A percentile compares a stretch with the other conserved stretches of the same genome.
Evolutionary conservation across 2,113 vertebrate species (phyloP).

Genomic region (Pomatorhinus ruficollis): DNA sequence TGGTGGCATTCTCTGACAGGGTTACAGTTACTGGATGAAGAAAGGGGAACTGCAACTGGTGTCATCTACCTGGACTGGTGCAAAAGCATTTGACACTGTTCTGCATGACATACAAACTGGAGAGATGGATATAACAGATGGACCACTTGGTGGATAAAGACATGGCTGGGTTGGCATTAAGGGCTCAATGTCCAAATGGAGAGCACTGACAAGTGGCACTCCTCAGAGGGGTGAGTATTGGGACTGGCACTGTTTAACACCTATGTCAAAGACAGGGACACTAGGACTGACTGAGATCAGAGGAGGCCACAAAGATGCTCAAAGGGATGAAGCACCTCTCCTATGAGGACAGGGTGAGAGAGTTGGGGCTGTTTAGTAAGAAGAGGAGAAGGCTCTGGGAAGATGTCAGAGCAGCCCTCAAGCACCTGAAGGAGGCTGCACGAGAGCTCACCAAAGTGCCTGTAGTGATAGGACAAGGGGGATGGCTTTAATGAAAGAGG

Average conservation of each 20-base stretch:
- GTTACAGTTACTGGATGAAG: not conserved
- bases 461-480: not conserved
- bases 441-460: not conserved
- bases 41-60: not conserved
- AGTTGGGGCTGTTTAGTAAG: not conserved
- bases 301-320: not conserved
- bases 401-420: not conserved
- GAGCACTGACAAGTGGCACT: not conserved
- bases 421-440: not conserved
- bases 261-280: not conserved
- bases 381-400: not conserved
- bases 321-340: not conserved
- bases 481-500: not conserved
- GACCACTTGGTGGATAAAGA: not conserved
- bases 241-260: not conserved
- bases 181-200: not conserved
- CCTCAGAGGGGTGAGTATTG: fast-evolving
- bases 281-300: not conserved
- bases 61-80: not conserved
- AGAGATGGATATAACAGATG: not conserved
- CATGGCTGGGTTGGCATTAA: not conserved
- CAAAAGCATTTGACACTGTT: not conserved
- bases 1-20: not conserved
- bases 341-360: not conserved
- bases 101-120: not conserved